Conservation (phyloP, 2,888 invertebrate genomes). For the Melanostoma mellinum region DNA sequence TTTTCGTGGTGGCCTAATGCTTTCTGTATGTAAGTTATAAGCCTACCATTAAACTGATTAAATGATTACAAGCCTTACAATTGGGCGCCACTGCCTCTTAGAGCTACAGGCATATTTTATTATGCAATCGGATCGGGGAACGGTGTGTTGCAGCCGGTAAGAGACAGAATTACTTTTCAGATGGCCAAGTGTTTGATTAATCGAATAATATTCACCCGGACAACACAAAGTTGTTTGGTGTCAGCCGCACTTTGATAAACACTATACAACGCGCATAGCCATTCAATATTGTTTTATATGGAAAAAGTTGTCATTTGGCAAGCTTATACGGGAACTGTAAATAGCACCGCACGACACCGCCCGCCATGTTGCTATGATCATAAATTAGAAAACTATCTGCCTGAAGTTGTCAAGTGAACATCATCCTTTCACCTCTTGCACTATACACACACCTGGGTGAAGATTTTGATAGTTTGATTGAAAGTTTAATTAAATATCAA, state of each 20-base stretch:
- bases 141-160: conserved; percentile 17
- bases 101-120: conserved; percentile 20
- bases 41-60: conserved; percentile 62
- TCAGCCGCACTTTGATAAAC: conserved; percentile 48
- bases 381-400: conserved; percentile 63
- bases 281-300: conserved; percentile 36
- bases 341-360: conserved; percentile 3
- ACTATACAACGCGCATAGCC: conserved; percentile 14
- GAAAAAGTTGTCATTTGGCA: conserved; percentile 61
- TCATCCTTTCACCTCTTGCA: conserved; percentile 67
- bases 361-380: conserved; percentile 16
- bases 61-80: conserved; percentile 55
- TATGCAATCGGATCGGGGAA: conserved; percentile 41
- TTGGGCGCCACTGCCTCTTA: conserved; percentile 48
- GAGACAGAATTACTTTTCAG: conserved; percentile 40
- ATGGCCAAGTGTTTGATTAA: conserved; percentile 65
- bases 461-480: conserved; percentile 64
- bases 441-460: conserved; percentile 19
- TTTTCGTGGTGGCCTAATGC: conserved; percentile 36
- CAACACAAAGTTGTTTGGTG: conserved; percentile 63
- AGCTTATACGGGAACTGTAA: conserved; percentile 10
- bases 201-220: conserved; percentile 54
- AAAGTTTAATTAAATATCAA: conserved; percentile 66
- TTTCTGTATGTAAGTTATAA: conserved; percentile 43
- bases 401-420: conserved; percentile 59